Evolutionary conservation across 2,888 invertebrate genomes (phyloP), one percentile per base, ranked within the genome.

Genomic region (Biston stratarius): DNA sequence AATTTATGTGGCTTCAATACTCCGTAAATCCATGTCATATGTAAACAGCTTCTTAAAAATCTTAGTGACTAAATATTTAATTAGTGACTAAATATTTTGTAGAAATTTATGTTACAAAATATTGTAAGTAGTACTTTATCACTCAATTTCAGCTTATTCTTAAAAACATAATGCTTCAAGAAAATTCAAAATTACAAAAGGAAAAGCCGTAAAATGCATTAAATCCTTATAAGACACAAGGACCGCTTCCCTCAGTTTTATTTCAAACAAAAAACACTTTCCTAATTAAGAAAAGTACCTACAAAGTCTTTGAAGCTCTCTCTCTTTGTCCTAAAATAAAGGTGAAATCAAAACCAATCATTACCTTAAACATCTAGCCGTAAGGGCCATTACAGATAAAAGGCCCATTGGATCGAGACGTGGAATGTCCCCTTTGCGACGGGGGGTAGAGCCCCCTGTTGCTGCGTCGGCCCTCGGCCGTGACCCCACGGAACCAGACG

Each of bases 341-440:
- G 72, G 71, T 64, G 68, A 64, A 75, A 73, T 72, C 74, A 80
- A 77, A 80, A 81, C 79, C 77, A 81, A 83, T 83, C 78, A 83
- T 83, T 83, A 80, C 77, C 77, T 82, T 80, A 79, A 83, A 82
- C 78, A 82, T 77, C 66, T 72, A 75, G 74, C 75, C 81, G 80
- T 83, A 79, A 81, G 76, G 74, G 72, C 77, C 75, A 82, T 82
- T 80, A 81, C 73, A 75, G 82, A 78, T 79, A 80, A 83, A 80
- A 81, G 80, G 79, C 68, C 74, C 73, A 74, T 76, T 74, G 72
- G 65, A 74, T 74, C 78, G 75, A 68, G 72, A 80, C 80, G 78
- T 77, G 74, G 75, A 77, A 74, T 76, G 80, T 78, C 78, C 82
- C 75, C 75, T 77, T 69, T 73, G 72, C 70, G 38, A 60, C 72